A percentile compares a stretch with the other conserved stretches of the same genome.
Evolutionary conservation across 2,888 invertebrate genomes (phyloP).

Genomic region (Drosophila affinis): DNA sequence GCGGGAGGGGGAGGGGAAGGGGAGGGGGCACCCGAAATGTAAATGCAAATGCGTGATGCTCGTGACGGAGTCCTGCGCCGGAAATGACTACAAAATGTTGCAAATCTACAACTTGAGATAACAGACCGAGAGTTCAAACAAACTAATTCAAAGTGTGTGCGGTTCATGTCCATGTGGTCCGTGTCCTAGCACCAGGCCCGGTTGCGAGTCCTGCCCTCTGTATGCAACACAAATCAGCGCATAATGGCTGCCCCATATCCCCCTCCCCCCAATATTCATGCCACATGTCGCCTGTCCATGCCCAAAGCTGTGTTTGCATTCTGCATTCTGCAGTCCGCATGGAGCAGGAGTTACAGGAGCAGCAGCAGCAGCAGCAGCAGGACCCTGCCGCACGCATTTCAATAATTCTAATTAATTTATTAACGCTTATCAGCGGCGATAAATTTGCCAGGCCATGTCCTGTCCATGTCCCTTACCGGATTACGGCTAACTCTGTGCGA

Average conservation of each 20-base stretch:
- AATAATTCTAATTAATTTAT: conserved; percentile 84
- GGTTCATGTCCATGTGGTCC: conserved; percentile 25
- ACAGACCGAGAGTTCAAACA: conserved; percentile 73
- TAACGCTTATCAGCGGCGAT: conserved; percentile 83
- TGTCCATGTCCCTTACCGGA: conserved; percentile 21
- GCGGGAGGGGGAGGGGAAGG: conserved; percentile 48
- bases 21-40: conserved; percentile 38
- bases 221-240: conserved; percentile 76
- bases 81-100: conserved; percentile 70
- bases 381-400: conserved; percentile 75
- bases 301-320: conserved; percentile 64
- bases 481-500: conserved; percentile 38
- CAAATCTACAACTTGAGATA: conserved; percentile 81
- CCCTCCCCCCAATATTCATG: background rate
- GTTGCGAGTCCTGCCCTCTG: conserved; percentile 33
- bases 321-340: conserved; percentile 18
- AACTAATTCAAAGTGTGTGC: conserved; percentile 74
- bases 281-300: conserved; percentile 49
- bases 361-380: conserved; percentile 25
- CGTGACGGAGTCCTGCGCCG: conserved; percentile 43
- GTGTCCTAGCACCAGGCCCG: conserved; percentile 4
- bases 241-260: conserved; percentile 55
- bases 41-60: conserved; percentile 24
- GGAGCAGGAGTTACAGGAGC: background rate
- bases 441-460: conserved; percentile 70